A percentile compares a stretch with the other conserved stretches of the same genome.
Evolutionary conservation across 2,888 invertebrate species (phyloP).

Genomic region (Latheticus oryzae): DNA sequence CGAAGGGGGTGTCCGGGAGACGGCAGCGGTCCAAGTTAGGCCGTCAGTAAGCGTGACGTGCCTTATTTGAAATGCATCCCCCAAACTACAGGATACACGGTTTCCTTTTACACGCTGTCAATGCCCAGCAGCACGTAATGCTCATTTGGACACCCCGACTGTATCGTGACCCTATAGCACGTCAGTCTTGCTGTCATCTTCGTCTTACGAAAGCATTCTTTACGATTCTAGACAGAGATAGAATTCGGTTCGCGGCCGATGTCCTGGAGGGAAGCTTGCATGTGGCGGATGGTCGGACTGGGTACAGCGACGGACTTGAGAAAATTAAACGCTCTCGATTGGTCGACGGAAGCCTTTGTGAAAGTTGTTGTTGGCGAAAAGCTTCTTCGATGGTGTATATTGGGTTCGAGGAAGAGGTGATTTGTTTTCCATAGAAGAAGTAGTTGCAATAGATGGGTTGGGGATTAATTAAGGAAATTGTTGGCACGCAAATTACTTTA

Average conservation of each 20-base stretch:
- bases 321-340: slow-evolving; percentile 40
- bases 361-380: too few relatives aligned
- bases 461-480: slow-evolving; percentile 29
- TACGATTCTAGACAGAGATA: slow-evolving; percentile 10
- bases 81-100: slow-evolving; percentile 59
- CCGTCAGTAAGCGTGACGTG: slow-evolving; percentile 55
- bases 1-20: slow-evolving; percentile 32
- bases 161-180: slow-evolving; percentile 35
- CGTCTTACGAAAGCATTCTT: slow-evolving; percentile 20
- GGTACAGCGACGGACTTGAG: slow-evolving; percentile 40
- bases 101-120: slow-evolving; percentile 60
- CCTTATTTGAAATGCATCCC: slow-evolving; percentile 60
- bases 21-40: slow-evolving; percentile 48
- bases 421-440: slow-evolving; percentile 15
- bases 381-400: too few relatives aligned
- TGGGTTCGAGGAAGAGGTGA: slow-evolving; percentile 3
- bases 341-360: slow-evolving; percentile 20
- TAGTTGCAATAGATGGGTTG: not conserved
- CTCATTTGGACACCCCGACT: slow-evolving; percentile 57
- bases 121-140: slow-evolving; percentile 60
- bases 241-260: slow-evolving; percentile 19
- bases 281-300: slow-evolving; percentile 38
- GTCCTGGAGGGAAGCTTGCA: slow-evolving; percentile 40
- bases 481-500: slow-evolving; percentile 6
- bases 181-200: slow-evolving; percentile 9